Base-by-base conservation (phyloP, 92 coral and sea anemone genomes). In the Metridium senile region DNA sequence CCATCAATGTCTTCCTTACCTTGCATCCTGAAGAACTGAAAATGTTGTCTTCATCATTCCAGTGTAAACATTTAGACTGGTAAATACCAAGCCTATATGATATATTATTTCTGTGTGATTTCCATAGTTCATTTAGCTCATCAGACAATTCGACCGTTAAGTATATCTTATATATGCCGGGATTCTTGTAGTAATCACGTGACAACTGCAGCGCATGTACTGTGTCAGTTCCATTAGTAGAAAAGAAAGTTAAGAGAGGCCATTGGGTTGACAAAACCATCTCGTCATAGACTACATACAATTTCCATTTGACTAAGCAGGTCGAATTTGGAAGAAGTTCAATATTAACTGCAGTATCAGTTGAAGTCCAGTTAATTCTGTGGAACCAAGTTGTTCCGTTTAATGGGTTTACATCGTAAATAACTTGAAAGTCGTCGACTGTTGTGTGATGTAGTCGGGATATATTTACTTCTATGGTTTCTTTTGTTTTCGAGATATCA, bases 31-130 rank as follows among this genome's bases (percentile, higher is more conserved):
- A 74, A 11, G 68, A 26, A 46, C 69, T 89, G 89, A 97, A 94
- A 4, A 68, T 73, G 31, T 80, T 79, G 27, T 68, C 62, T 11
- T 67, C 66, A n/a, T 79, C 77, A 56, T 77, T 69, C 97, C 97
- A 94, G 78, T 79, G 88, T 26, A 87, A 74, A 56, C 98, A 94
- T 11, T 88, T 78, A 10, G 97, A 82, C 18, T 74, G 83, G 66
- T 88, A 89, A 64, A 90, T 64, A 31, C 81, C 87, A 34, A 94
- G 82, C 22, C 87, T 86, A 77, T 91, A 91, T 11, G 97, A 82
- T 10, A 81, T 67, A 57, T 89, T 91, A 17, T 68, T 59, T 18
- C 19, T 70, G 13, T 34, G 33, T 10, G 72, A 45, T 23, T 43
- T 66, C 88, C 82, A 35, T 17, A 43, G 20, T 33, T 51, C 68